A percentile compares a stretch with the other conserved stretches of the same genome.
Conservation (phyloP, 2,888 invertebrate species). For the Drosophila crucigera region DNA sequence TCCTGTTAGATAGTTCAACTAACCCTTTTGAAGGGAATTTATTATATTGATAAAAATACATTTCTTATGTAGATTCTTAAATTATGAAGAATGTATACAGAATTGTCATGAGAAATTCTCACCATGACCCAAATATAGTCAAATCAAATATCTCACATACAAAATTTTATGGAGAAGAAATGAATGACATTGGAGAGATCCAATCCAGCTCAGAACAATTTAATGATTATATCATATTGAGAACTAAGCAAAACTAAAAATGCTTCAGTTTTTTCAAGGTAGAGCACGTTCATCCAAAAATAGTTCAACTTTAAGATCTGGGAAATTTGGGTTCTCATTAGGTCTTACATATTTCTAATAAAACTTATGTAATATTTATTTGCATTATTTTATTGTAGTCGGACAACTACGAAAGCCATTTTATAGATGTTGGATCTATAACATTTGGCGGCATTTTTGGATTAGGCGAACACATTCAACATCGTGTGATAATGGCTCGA, state of each 20-base stretch:
- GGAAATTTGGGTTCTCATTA: background rate
- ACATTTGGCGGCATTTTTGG: conserved; percentile 87
- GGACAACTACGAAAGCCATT: conserved; percentile 71
- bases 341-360: background rate
- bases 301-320: background rate
- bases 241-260: conserved; percentile 3
- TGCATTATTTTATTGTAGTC: conserved; percentile 8
- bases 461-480: conserved; percentile 89
- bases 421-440: conserved; percentile 83
- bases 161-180: too few relatives aligned
- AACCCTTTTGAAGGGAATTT: too few relatives aligned
- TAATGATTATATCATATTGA: too few relatives aligned
- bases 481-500: conserved; percentile 89
- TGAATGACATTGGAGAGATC: too few relatives aligned
- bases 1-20: too few relatives aligned
- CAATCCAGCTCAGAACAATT: too few relatives aligned
- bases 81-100: too few relatives aligned
- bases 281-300: background rate
- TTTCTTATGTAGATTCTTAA: too few relatives aligned
- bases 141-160: too few relatives aligned
- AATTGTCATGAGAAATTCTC: too few relatives aligned
- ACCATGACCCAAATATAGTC: too few relatives aligned
- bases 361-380: background rate
- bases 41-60: too few relatives aligned
- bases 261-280: background rate